Evolutionary conservation across 2,797 vertebrate species (phyloP), one percentile per base, ranked within the genome.

Genomic region (Acomys russatus): DNA sequence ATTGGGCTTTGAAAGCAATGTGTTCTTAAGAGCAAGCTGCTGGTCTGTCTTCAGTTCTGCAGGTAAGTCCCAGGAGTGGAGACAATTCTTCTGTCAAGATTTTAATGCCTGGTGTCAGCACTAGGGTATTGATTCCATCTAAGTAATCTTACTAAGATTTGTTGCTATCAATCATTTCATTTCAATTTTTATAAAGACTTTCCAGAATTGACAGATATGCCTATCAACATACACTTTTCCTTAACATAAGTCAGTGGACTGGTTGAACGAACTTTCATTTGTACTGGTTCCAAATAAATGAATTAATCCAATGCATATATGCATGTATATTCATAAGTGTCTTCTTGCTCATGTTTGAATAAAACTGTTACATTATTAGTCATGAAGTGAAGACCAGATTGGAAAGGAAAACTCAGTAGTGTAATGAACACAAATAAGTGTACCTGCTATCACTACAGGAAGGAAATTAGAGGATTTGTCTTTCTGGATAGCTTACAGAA

Each of bases 401-500:
- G 90, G 12, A 73, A 51, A 83, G 6, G n/a, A 1, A 6, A 85
- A 92, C 23, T 76, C n/a, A 78, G 22, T 17, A 83, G 17, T 88
- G 63, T 92, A 84, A 77, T 73, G 64, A n/a, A 93, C n/a, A 88
- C 59, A 87, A 35, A 89, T 80, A 79, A 86, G 88, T 84, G 22
- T 68, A 88, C 2, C 20, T 30, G 1, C n/a, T 76, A 38, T 89
- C 44, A 61, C 25, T 78, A 78, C 64, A 95, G 90, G 51, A 89
- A 96, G 18, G 38, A 76, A 96, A 95, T 59, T 51, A 33, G 71
- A 83, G 7, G 68, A 33, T 71, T 33, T 92, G 6, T 92, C 35
- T 87, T 82, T 84, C 74, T 83, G 83, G 23, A 95, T 68, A 80
- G 11, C 56, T 89, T 80, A 97, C 35, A 89, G 90, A 94, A 94